Conservation (phyloP, 2,797 vertebrate genomes). For the Rhabdophis nuchalis region DNA sequence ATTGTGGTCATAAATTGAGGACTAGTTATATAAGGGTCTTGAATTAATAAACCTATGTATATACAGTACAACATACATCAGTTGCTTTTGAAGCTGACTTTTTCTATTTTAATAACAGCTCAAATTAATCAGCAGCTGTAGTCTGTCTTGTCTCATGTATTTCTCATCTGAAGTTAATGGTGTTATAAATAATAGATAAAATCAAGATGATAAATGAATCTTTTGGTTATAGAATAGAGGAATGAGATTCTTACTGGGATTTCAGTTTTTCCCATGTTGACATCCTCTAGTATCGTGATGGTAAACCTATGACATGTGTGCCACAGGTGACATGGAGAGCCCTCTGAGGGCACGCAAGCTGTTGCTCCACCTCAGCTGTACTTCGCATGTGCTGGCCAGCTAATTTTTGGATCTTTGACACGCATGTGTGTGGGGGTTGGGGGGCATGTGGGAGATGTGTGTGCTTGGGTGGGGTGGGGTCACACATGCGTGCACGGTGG, state of each 20-base stretch:
- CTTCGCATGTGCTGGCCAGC: no score
- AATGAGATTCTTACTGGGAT: background rate
- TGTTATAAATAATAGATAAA: background rate
- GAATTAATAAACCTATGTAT: conserved; percentile 14
- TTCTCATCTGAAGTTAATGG: background rate
- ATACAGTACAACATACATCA: background rate
- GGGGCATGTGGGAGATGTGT: no score
- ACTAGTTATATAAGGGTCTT: background rate
- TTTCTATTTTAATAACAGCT: background rate
- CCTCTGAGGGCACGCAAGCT: no score
- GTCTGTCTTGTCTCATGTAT: background rate
- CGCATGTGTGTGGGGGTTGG: no score
- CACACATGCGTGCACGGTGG: no score
- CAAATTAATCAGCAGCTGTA: background rate
- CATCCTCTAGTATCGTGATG: background rate
- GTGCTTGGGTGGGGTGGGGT: no score
- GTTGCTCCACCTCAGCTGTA: no score
- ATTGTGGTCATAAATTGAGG: background rate
- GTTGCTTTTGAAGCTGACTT: background rate
- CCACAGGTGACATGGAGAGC: no score
- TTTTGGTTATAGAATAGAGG: no score
- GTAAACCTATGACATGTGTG: no score
- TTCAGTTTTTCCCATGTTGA: background rate
- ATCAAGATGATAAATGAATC: background rate
- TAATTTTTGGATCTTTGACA: no score